Base-by-base conservation (phyloP, 2,888 invertebrate species). In the Drosophila maculinotata region DNA sequence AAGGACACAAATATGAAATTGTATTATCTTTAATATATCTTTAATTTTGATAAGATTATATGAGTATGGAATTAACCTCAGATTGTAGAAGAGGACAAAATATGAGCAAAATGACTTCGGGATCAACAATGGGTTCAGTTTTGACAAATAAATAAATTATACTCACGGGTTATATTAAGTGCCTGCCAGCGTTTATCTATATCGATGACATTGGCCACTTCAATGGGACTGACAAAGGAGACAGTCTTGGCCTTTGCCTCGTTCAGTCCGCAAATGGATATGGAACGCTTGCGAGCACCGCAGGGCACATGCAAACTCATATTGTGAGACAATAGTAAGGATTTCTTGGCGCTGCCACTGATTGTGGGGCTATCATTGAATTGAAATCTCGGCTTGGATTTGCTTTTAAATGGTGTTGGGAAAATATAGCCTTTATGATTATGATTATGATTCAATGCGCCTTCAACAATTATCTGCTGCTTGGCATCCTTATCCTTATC, bases 151-250 rank as follows among this genome's bases (percentile, higher is more conserved):
- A n/a, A n/a, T n/a, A n/a, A n/a, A n/a, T n/a, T n/a, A n/a, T 33
- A 77, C 84, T 77, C 72, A 89, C 89, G 58, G 10, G 25, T 70
- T 3, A 26, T 47, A 9, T 59, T 30, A 0, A 49, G 17, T 2
- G 23, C 33, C 5, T 56, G 53, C 74, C 52, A 87, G 58, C 35
- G 67, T 2, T 62, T 53, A 33, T 90, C 89, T 0, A 86, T 63
- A 7, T 87, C 86, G 3, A 62, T 71, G 5, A 87, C 80, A 8
- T 57, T n/a, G 9, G 48, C 2, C 17, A 76, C 51, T 28, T 76
- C 38, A 58, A 68, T 3, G 72, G 91, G 90, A 72, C 90, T 90
- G 14, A 77, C 68, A 49, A 91, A 91, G 0, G 80, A 82, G 0
- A 91, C 90, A 1, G 54, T 54, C 26, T 79, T 77, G 5, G 28